These are phyloP conservation scores for Intellagama lesueurii DNA, from an alignment of 2,797 vertebrate genomes.

Conservation along the genomic window DNA sequence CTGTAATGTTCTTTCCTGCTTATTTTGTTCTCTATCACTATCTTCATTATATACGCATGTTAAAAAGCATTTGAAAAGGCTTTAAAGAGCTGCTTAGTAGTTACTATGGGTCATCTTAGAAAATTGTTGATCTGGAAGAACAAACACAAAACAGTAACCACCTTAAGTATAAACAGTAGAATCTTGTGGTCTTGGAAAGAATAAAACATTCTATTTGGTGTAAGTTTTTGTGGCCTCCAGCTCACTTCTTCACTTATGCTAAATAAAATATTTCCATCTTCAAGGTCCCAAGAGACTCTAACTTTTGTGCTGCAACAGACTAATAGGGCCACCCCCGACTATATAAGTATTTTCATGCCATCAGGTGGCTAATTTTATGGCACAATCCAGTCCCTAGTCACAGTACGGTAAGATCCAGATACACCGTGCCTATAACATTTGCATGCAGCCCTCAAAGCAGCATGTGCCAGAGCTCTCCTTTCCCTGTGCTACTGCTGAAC, in stretches of 20 bases:
- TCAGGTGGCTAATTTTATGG: not conserved
- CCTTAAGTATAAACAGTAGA: too few relatives aligned
- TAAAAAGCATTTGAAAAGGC: too few relatives aligned
- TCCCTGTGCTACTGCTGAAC: not conserved
- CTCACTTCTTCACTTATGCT: too few relatives aligned
- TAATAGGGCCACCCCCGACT: not conserved
- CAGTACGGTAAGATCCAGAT: not conserved
- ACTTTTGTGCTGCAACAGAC: not conserved
- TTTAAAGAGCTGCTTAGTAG: not conserved
- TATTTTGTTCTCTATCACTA: too few relatives aligned
- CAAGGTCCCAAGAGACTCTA: too few relatives aligned
- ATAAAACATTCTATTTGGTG: too few relatives aligned
- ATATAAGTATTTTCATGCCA: not conserved
- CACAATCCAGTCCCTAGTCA: not conserved
- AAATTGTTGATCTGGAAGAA: not conserved
- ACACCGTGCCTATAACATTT: too few relatives aligned
- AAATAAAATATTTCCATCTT: too few relatives aligned
- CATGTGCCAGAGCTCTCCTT: not conserved
- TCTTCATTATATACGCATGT: too few relatives aligned
- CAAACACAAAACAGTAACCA: not conserved
- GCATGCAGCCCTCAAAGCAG: not conserved
- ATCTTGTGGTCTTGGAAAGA: too few relatives aligned
- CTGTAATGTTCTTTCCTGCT: too few relatives aligned
- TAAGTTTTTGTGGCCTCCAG: too few relatives aligned
- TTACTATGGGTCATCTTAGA: not conserved